These are phyloP conservation scores for Poecilus cupreus DNA, from an alignment of 2,888 invertebrate species.

Conservation along the genomic window DNA sequence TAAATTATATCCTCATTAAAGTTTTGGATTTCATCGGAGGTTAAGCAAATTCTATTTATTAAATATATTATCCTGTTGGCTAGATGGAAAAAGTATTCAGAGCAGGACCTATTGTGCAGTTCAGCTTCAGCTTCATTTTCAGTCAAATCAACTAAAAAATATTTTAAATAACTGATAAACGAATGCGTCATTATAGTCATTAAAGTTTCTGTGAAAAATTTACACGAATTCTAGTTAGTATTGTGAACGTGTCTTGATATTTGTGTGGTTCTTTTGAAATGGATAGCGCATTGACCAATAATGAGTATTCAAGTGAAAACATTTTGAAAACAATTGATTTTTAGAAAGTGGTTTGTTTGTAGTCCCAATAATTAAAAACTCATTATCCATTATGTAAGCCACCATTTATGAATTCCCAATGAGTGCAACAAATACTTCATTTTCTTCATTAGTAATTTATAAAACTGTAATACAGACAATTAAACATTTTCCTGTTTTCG, in stretches of 20 bases:
- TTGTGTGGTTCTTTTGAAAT: background rate
- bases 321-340: slow-evolving; percentile 9
- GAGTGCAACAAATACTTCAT: no score
- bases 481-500: slow-evolving; percentile 24
- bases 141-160: no score
- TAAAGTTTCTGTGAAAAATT: no score
- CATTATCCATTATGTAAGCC: slow-evolving; percentile 3
- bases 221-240: background rate
- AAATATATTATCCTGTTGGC: no score
- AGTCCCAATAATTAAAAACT: slow-evolving; percentile 1
- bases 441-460: background rate
- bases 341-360: background rate
- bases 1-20: no score
- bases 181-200: no score
- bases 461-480: background rate
- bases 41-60: no score
- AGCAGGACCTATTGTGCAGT: no score
- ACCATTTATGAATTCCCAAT: background rate
- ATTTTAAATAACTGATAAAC: no score
- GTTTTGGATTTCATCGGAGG: no score
- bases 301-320: background rate
- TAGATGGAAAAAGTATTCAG: no score
- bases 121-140: no score
- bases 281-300: background rate
- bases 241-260: background rate